Evolutionary conservation across 2,113 vertebrate genomes (phyloP), one percentile per base, ranked within the genome.

Genomic region (Chascanopsetta lugubris): DNA sequence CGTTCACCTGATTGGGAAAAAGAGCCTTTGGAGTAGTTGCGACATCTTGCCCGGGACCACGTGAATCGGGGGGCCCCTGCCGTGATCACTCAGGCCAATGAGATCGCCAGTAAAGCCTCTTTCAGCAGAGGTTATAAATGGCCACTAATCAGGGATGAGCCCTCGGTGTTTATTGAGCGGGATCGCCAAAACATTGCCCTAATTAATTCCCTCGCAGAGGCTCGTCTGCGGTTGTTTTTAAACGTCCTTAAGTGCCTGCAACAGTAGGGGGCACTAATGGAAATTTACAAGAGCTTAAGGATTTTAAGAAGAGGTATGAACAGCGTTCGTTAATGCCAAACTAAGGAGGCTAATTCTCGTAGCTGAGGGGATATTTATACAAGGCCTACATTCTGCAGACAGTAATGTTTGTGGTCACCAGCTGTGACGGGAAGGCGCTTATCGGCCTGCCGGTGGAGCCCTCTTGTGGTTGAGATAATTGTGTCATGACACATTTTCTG

Each of bases 111-210:
- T 68, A 79, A 85, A 91, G 80, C 79, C 84, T 84, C 77, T 89
- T 78, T 79, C 87, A 87, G 83, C 75, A 58, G 72, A 89, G 78
- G 79, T 90, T 91, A 89, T 88, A 88, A 93, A 92, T 87, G 86
- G 84, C 74, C 78, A 62, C 69, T 91, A 91, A 91, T 90, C 84
- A 86, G 79, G 88, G 88, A 89, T 90, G 88, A 90, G 84, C 83
- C 71, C 50, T 79, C 46, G 11, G 71, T 88, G 84, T 91, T 91
- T 87, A 83, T 77, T 75, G 82, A 84, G 83, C 86, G 74, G 75
- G 73, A 86, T 79, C 72, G 82, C 68, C 51, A 81, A 87, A 91
- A 87, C 88, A 88, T 90, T 89, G 88, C 74, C 84, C 85, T 84
- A 88, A 91, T 90, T 91, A 88, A 87, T 89, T 89, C 87, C 72